These are phyloP conservation scores for Drosophila mimetica DNA, from an alignment of 2,888 invertebrate species.

Conservation along the genomic window DNA sequence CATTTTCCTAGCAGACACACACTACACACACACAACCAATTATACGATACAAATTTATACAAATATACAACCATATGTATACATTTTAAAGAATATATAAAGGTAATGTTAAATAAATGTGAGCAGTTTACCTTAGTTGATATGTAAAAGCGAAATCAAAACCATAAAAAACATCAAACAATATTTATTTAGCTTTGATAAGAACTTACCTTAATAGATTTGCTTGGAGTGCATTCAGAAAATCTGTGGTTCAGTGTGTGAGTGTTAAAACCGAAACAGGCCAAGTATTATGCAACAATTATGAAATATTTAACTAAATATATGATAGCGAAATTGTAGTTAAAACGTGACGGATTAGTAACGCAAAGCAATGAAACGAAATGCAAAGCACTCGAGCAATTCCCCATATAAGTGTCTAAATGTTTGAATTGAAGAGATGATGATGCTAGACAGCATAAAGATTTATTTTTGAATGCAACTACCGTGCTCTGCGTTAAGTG, in stretches of 20 bases:
- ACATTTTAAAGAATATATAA: constrained; percentile 29
- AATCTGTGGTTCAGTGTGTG: constrained; percentile 39
- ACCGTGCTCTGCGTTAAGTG: constrained; percentile 57
- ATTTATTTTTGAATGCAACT: constrained; percentile 35
- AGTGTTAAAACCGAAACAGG: constrained; percentile 41
- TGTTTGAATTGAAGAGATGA: constrained; percentile 10
- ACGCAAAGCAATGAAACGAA: constrained; percentile 39
- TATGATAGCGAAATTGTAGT: constrained; percentile 51
- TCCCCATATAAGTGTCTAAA: constrained; percentile 21
- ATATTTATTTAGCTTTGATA: constrained; percentile 34
- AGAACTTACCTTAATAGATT: constrained; percentile 66
- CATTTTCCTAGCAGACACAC: constrained; percentile 68
- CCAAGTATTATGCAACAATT: constrained; percentile 74
- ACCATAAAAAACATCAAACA: constrained; percentile 28
- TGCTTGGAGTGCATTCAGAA: constrained; percentile 43
- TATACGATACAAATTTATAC: constrained; percentile 52
- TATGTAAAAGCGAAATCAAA: constrained; percentile 48
- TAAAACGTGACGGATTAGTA: constrained; percentile 55
- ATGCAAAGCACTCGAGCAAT: constrained; percentile 38
- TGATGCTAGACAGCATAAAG: constrained; percentile 3
- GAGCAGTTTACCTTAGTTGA: constrained; percentile 68
- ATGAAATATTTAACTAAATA: constrained; percentile 51
- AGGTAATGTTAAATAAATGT: constrained; percentile 52
- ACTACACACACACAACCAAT: constrained; percentile 34
- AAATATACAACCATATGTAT: constrained; percentile 48